A percentile compares a stretch with the other conserved stretches of the same genome.
Evolutionary conservation across 2,888 invertebrate genomes (phyloP).

Genomic region (Caenorhabditis imperialis): DNA sequence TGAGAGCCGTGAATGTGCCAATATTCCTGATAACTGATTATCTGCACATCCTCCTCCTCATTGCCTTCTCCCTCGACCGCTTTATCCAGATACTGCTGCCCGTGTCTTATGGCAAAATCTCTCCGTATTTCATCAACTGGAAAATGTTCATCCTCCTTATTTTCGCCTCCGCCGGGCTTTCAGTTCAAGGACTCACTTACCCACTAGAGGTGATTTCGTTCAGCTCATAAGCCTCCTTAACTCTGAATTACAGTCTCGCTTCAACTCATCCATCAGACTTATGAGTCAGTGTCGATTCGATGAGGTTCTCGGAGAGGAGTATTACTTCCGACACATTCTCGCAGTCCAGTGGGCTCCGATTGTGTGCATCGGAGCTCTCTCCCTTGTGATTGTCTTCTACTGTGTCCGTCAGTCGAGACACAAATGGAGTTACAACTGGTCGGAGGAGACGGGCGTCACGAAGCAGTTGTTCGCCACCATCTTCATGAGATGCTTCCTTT

Average conservation of each 20-base stretch:
- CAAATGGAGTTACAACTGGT: constrained; percentile 67
- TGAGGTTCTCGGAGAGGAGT: constrained; percentile 60
- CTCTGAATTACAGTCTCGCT: constrained; percentile 31
- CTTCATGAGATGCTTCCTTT: constrained; percentile 60
- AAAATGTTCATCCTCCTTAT: constrained; percentile 29
- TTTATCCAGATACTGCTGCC: constrained; percentile 57
- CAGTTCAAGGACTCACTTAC: constrained; percentile 21
- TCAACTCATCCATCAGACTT: constrained; percentile 51
- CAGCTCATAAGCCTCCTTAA: not conserved
- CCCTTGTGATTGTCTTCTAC: constrained; percentile 44
- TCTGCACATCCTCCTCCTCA: constrained; percentile 42
- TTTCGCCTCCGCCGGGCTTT: constrained; percentile 28
- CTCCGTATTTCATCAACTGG: constrained; percentile 34
- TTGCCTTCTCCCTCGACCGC: constrained; percentile 31
- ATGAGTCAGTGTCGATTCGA: constrained; percentile 59
- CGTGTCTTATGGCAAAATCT: constrained; percentile 52
- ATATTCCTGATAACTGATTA: constrained; percentile 56
- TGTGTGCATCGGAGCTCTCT: constrained; percentile 48
- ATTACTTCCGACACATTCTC: constrained; percentile 47
- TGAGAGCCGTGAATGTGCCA: constrained; percentile 41
- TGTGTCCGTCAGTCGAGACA: constrained; percentile 58
- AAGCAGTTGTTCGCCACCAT: constrained; percentile 52
- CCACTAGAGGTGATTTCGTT: constrained; percentile 34
- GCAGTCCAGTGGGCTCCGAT: constrained; percentile 60
- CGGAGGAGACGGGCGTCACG: constrained; percentile 53